A percentile compares a stretch with the other conserved stretches of the same genome.
These are phyloP conservation scores for Tachuris rubrigastra DNA, from an alignment of 2,113 vertebrate species.

Conservation along the genomic window DNA sequence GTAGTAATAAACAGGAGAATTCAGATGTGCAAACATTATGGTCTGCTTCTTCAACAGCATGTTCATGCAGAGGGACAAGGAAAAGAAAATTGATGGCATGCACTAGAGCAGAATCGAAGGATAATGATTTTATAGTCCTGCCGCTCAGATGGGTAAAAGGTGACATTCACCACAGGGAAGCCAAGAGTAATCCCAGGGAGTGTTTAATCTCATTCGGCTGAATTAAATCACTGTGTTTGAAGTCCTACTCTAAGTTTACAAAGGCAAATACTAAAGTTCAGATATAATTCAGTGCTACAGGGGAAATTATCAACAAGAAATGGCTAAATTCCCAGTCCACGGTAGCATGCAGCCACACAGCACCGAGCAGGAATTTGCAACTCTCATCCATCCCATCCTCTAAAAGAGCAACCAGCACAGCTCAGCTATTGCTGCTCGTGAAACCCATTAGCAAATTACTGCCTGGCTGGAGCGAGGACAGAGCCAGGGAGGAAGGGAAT, in stretches of 20 bases:
- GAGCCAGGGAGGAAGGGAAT: background rate
- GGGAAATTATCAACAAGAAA: background rate
- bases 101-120: background rate
- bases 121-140: background rate
- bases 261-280: background rate
- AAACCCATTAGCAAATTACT: conserved; percentile 27
- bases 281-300: background rate
- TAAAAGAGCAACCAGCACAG: background rate
- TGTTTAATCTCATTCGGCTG: conserved; percentile 34
- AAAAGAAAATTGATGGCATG: conserved; percentile 10
- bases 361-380: background rate
- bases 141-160: background rate
- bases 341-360: background rate
- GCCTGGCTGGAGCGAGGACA: background rate
- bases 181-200: background rate
- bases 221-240: conserved; percentile 5
- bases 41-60: background rate
- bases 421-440: background rate
- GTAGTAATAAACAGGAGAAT: background rate
- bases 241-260: background rate
- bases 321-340: background rate
- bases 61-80: background rate
- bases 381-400: background rate
- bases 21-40: background rate
- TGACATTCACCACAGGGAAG: conserved; percentile 3